Percentiles rank a stretch among this genome's conserved stretches.
Conservation (phyloP, 2,797 vertebrate genomes). For the Pipistrellus pygmaeus region DNA sequence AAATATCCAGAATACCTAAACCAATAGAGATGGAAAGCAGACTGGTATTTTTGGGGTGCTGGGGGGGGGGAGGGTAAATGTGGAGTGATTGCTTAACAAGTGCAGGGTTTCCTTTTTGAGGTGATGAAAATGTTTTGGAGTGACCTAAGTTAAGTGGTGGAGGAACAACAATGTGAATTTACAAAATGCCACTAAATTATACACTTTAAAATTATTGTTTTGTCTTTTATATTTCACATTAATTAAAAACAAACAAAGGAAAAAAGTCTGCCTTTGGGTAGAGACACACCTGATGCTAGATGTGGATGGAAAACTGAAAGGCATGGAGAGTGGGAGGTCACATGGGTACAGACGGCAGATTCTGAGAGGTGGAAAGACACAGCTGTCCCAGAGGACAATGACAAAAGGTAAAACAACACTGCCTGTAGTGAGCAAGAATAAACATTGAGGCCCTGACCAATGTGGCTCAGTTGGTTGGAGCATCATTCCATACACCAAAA, state of each 20-base stretch:
- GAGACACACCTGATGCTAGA: background rate
- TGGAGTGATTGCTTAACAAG: background rate
- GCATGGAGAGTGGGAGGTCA: background rate
- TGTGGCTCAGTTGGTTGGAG: no score
- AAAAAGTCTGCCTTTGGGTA: background rate
- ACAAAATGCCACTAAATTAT: background rate
- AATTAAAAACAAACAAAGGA: background rate
- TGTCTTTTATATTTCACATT: constrained; percentile 14
- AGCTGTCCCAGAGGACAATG: background rate
- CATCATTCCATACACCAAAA: no score
- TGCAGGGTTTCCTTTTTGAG: background rate
- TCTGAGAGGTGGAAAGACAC: background rate
- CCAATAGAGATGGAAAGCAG: background rate
- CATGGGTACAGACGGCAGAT: background rate
- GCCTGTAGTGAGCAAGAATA: background rate
- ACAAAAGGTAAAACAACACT: background rate
- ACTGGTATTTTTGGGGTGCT: background rate
- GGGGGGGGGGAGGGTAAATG: background rate
- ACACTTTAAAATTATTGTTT: constrained; percentile 10
- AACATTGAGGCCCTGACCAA: background rate
- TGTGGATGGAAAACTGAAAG: background rate
- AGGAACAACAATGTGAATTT: background rate
- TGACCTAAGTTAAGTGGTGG: background rate
- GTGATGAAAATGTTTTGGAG: background rate
- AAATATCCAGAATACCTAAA: background rate